These are phyloP conservation scores for Drosophila nigrodunni DNA, from an alignment of 1,140 invertebrate genomes.

Conservation along the genomic window DNA sequence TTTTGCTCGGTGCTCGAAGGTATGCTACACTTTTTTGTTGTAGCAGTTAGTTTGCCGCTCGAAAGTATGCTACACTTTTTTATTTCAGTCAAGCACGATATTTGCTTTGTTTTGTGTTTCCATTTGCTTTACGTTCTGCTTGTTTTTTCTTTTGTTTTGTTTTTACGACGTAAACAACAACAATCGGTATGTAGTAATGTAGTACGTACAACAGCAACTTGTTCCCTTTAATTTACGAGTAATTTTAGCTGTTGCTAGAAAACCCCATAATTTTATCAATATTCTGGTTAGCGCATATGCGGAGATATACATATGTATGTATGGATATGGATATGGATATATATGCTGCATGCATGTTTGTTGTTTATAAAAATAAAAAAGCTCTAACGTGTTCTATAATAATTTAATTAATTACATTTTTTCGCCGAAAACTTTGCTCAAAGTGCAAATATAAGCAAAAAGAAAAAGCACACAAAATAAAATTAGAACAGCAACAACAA, in stretches of 20 bases:
- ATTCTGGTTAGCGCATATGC: constrained; percentile 12
- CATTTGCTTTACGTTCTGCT: background rate
- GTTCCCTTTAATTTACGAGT: constrained; percentile 33
- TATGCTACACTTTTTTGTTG: constrained; percentile 37
- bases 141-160: constrained; percentile 21
- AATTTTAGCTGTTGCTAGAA: background rate
- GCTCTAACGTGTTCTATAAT: constrained; percentile 6
- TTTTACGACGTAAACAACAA: constrained; percentile 21
- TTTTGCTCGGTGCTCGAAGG: constrained; percentile 30
- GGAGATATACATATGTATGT: constrained; percentile 1
- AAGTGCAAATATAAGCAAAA: constrained; percentile 7
- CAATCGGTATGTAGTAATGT: background rate
- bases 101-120: constrained; percentile 23
- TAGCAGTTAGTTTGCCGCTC: background rate
- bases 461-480: constrained; percentile 27
- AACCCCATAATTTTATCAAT: constrained; percentile 13
- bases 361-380: constrained; percentile 5
- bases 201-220: constrained; percentile 49
- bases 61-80: constrained; percentile 24
- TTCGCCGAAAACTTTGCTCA: constrained; percentile 13
- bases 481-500: constrained; percentile 49
- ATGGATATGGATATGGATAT: background rate
- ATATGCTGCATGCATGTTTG: background rate
- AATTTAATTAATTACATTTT: constrained; percentile 46
- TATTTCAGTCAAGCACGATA: constrained; percentile 3